Evolutionary conservation across 2,113 vertebrate genomes (phyloP), one percentile per base, ranked within the genome.

Genomic region (Ivindomyrus marchei): DNA sequence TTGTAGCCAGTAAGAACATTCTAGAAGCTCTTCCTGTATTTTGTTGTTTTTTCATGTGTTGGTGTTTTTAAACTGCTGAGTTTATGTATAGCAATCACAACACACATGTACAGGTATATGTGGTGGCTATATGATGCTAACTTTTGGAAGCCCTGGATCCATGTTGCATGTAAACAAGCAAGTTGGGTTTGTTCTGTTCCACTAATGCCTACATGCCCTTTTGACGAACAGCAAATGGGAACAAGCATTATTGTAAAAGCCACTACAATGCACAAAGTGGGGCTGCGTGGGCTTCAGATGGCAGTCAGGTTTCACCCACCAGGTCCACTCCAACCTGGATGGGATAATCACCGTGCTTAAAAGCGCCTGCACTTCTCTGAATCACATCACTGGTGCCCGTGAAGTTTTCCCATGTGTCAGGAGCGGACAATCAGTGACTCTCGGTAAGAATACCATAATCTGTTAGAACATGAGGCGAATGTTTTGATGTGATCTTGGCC

Each of bases 311-410:
- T 92, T 91, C 91, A 56, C 88, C n/a, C 89, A 90, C 84, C 42
- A 90, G 90, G 88, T 89, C 91, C 94, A 93, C 94, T 95, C 94
- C 91, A 93, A 91, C 91, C 90, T 93, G 90, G 92, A 93, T 92
- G 92, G 92, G 91, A 93, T 94, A 94, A 95, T 95, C 74, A 39
- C 50, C 39, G 9, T 93, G 87, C 93, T 70, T 89, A 93, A 89
- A 93, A 92, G 90, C 2, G 21, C 70, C 90, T n/a, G 89, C 52
- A 70, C 80, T 62, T 77, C 74, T 94, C 88, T 90, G 90, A 92
- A 91, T 94, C 58, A 88, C 31, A 87, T 39, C 13, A 52, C 47
- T 77, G 56, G 88, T 91, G 80, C 88, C 10, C 2, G 88, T 70
- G 11, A 89, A 91, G 90, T 45, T n/a, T 77, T 24, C 90, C 91